These are phyloP conservation scores for Mus caroli DNA, from an alignment of 2,797 vertebrate species.

Conservation along the genomic window DNA sequence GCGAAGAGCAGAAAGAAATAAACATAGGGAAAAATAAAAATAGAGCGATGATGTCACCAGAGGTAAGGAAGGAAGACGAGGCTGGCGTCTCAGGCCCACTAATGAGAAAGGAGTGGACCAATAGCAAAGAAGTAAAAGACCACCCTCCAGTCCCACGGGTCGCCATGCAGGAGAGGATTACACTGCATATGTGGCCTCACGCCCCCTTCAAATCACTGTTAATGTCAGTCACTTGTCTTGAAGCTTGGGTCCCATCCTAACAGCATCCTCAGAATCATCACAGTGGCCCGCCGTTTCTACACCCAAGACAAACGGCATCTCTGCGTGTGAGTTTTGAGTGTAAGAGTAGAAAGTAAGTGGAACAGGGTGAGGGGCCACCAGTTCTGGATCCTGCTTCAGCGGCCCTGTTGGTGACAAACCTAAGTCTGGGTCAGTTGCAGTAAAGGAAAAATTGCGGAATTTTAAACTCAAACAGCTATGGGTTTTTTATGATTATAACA, in stretches of 20 bases:
- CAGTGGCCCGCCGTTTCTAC: not conserved
- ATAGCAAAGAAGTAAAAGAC: conserved; percentile 27
- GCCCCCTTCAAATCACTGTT: not conserved
- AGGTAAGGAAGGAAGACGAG: conserved; percentile 22
- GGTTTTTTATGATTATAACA: not conserved
- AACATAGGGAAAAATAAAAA: not conserved
- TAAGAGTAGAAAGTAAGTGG: not conserved
- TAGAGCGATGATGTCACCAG: not conserved
- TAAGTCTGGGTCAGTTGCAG: not conserved
- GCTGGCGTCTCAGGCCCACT: not conserved
- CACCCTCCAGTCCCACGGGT: not conserved
- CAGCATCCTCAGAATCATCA: not conserved
- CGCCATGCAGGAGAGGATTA: not conserved
- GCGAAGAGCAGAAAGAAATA: conserved; percentile 15
- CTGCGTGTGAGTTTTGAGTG: not conserved
- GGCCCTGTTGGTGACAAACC: not conserved
- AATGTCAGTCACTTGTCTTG: not conserved
- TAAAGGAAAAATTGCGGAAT: conserved; percentile 13
- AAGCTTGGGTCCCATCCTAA: not conserved
- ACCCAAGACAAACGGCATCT: not conserved
- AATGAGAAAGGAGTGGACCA: not conserved
- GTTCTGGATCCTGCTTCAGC: not conserved
- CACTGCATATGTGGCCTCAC: not conserved
- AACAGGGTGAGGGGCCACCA: not conserved
- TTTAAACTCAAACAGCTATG: conserved; percentile 42